Evolutionary conservation across 64 coral and sea anemone genomes (phyloP).

Genomic region (Pachyseris speciosa): DNA sequence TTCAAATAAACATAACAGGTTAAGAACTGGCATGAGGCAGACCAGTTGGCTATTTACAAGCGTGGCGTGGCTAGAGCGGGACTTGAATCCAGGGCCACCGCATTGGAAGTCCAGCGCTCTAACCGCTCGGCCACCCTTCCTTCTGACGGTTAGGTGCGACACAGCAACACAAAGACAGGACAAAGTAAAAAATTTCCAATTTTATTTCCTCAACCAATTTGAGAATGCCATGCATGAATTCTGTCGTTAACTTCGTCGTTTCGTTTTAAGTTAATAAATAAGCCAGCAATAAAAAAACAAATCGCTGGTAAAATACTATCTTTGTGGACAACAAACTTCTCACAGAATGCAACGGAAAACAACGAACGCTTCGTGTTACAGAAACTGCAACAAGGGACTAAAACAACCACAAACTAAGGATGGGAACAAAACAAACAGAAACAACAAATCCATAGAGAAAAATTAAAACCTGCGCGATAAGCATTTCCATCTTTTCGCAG

Average conservation of each 20-base stretch:
- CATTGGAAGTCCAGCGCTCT: too few relatives aligned
- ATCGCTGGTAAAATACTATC: slow-evolving; percentile 21
- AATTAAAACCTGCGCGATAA: too few relatives aligned
- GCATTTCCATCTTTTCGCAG: too few relatives aligned
- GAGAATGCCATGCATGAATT: slow-evolving; percentile 4
- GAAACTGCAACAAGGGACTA: background rate
- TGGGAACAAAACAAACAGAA: too few relatives aligned
- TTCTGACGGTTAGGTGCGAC: too few relatives aligned
- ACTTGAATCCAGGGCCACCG: too few relatives aligned
- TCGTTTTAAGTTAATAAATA: slow-evolving; percentile 52
- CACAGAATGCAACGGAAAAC: background rate
- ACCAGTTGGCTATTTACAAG: too few relatives aligned
- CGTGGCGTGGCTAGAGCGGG: too few relatives aligned
- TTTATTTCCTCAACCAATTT: slow-evolving; percentile 19
- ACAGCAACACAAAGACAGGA: background rate
- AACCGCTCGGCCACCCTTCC: too few relatives aligned
- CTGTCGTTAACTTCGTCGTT: slow-evolving; percentile 20
- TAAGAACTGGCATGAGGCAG: too few relatives aligned
- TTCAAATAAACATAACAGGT: too few relatives aligned
- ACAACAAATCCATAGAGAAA: too few relatives aligned
- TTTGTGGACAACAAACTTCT: background rate
- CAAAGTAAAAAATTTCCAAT: background rate
- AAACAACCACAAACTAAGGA: background rate
- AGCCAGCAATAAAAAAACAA: slow-evolving; percentile 16
- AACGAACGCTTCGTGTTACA: background rate